Evolutionary conservation across 2,888 invertebrate genomes (phyloP).

Genomic region (Catonia carolina): DNA sequence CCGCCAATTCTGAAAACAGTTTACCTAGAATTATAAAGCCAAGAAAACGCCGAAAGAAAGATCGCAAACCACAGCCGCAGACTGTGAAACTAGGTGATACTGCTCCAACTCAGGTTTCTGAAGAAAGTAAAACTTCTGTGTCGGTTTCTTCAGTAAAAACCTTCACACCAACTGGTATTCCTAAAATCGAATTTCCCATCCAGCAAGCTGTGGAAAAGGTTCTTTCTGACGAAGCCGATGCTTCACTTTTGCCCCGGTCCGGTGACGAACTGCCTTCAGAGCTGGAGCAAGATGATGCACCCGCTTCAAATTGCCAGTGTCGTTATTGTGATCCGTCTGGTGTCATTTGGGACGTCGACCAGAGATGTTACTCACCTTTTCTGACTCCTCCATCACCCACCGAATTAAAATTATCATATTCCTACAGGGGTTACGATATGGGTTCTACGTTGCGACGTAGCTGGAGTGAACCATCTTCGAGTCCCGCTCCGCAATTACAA

Average conservation of each 20-base stretch:
- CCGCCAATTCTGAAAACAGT: constrained; percentile 62
- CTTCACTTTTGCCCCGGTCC: constrained; percentile 1
- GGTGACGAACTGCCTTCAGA: constrained; percentile 22
- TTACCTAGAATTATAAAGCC: constrained; percentile 85
- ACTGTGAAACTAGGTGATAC: constrained; percentile 23
- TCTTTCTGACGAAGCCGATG: constrained; percentile 3
- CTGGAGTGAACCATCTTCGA: constrained; percentile 56
- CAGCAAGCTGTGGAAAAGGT: constrained; percentile 13
- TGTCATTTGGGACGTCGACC: constrained; percentile 67
- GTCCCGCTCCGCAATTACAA: constrained; percentile 34
- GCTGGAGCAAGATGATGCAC: constrained; percentile 26
- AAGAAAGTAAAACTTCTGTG: constrained; percentile 12
- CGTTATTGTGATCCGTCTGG: constrained; percentile 68
- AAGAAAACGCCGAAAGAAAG: constrained; percentile 82
- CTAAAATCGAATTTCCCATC: constrained; percentile 6
- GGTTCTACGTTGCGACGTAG: constrained; percentile 49
- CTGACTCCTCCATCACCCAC: constrained; percentile 43
- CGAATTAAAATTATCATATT: constrained; percentile 35
- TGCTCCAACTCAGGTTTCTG: neutral
- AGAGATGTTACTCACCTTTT: constrained; percentile 50
- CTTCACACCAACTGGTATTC: constrained; percentile 42
- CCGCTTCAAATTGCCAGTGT: constrained; percentile 56
- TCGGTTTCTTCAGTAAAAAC: constrained; percentile 43
- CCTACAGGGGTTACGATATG: constrained; percentile 37
- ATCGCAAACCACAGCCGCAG: constrained; percentile 59